Evolutionary conservation across 2,113 vertebrate species (phyloP), one percentile per base, ranked within the genome.

Genomic region (Alosa alosa): DNA sequence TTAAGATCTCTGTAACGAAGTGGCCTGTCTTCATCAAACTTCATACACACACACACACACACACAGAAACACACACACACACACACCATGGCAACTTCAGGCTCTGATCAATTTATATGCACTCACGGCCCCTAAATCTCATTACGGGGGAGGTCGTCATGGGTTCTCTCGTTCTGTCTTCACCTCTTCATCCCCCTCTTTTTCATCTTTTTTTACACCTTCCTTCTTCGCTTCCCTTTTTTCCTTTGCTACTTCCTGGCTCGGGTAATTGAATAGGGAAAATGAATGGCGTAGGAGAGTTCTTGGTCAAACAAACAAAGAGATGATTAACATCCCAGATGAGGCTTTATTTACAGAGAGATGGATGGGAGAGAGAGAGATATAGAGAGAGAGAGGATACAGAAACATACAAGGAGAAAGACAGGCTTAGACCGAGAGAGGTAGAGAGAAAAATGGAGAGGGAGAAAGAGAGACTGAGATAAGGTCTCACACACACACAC

Each of bases 281-380:
- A 89, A 88, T 81, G 87, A 88, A 89, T 78, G 41, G 89, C 83
- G 81, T 86, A 90, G 4, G 81, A 90, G 91, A 91, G 93, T 91
- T 92, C 89, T 87, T 90, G 93, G 91, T 94, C 93, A 91, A 94
- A 89, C 92, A 94, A 94, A 94, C 94, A 94, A 94, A 87, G 91
- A 39, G 92, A 92, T 94, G 93, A 94, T 94, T 94, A 94, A 93
- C 91, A 91, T 92, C 83, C 68, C 49, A 87, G 41, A 90, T 92
- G 92, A 93, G 92, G 91, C 92, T 90, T 90, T 94, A 93, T 94
- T 94, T 93, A 93, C 92, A 91, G 86, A 86, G 90, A 92, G 87
- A 90, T 84, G 84, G 86, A 90, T 44, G 87, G 89, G 60, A 68
- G 55, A 68, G n/a, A 68, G 60, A 64, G 60, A 25, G 3, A 64